Base-by-base conservation (phyloP, 2,797 vertebrate species). In the Hippopotamyrus pictus region DNA sequence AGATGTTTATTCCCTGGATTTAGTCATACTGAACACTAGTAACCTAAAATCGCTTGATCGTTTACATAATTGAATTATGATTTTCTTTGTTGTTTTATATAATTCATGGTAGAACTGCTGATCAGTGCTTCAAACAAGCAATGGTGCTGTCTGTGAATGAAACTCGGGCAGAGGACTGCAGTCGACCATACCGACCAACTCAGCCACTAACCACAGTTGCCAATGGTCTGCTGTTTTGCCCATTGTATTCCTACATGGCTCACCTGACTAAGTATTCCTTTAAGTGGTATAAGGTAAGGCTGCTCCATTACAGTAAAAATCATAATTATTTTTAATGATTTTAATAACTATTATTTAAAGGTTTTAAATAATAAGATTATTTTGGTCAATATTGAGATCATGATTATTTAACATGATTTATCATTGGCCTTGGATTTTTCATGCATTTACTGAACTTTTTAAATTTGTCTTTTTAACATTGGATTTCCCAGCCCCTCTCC, bases 201-300 rank as follows among this genome's bases (percentile, higher is more conserved):
- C 97, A 97, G 91, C 44, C 0, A 0, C 88, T 98, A 2, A 90
- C 1, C 0, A 83, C 87, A 0, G 59, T 29, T 0, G 91, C 89
- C 25, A 92, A 62, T 2, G 96, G 95, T 69, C 89, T 1, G 0
- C 92, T 99, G 50, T 88, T 91, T 48, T 99, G 98, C 85, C 97
- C 97, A 79, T 92, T 97, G 86, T 88, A 62, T 12, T 89, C 91
- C 9, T 95, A 96, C 86, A 93, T 94, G 69, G 76, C 88, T 41
- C 96, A 93, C 90, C 94, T 90, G 91, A 91, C 91, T 46, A 90
- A 91, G 79, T 93, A 91, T 88, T 90, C 93, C 89, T 69, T 98
- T 91, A 91, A 91, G 3, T 99, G 98, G 98, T 96, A 96, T 94
- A 97, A 94, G 95, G 98, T 98, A 94, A 94, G 94, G 29, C 12